Evolutionary conservation across 2,888 invertebrate species (phyloP).

Genomic region (Pollenia labialis): DNA sequence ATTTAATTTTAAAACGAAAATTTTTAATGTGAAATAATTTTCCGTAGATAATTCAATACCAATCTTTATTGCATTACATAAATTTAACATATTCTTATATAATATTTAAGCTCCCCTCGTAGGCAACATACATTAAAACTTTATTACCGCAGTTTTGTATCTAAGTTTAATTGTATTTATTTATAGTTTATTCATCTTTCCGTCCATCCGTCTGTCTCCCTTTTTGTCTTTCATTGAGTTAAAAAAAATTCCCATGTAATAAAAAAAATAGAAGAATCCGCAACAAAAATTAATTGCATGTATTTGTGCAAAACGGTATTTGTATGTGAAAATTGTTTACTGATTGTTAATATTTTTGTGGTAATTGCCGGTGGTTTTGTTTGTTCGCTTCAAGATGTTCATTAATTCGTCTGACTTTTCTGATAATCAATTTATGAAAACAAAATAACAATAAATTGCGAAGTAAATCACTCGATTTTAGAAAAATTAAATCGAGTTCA

Average conservation of each 20-base stretch:
- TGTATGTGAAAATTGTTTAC: slow-evolving; percentile 55
- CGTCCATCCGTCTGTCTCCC: neutral
- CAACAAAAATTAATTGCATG: slow-evolving; percentile 36
- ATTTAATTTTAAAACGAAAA: no score
- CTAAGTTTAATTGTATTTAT: slow-evolving; percentile 19
- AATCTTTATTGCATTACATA: no score
- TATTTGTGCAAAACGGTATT: slow-evolving; percentile 61
- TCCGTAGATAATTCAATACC: no score
- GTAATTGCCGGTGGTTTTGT: slow-evolving; percentile 2
- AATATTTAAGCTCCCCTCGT: slow-evolving; percentile 13
- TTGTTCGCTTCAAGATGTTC: slow-evolving; percentile 1
- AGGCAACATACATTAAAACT: neutral
- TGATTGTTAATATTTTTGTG: slow-evolving; percentile 1
- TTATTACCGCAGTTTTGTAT: slow-evolving; percentile 14
- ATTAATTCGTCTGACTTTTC: slow-evolving; percentile 47
- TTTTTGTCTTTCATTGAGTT: neutral
- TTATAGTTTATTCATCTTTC: slow-evolving; percentile 18
- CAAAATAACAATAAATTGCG: slow-evolving; percentile 40
- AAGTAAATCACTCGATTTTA: slow-evolving; percentile 42
- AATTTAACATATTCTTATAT: no score
- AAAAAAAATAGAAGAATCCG: slow-evolving; percentile 41
- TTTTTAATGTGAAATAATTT: no score
- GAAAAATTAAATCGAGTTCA: slow-evolving; percentile 3
- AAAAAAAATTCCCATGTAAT: slow-evolving; percentile 43
- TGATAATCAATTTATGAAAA: slow-evolving; percentile 58